Evolutionary conservation across 2,797 vertebrate species (phyloP).

Genomic region (Enteromius argenteus): DNA sequence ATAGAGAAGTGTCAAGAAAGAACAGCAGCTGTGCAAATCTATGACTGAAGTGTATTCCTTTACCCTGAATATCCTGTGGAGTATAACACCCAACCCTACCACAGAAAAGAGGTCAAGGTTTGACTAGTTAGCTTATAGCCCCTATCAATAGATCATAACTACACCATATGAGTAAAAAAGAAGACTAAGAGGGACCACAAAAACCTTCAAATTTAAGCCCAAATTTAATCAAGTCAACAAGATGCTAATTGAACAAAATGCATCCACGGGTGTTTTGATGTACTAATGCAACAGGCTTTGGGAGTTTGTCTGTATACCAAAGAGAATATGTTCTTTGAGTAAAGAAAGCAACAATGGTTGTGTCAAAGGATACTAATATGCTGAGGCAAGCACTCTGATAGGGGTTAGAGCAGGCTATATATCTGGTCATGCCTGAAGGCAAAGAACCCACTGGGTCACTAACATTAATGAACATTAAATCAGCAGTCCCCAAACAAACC

Average conservation of each 20-base stretch:
- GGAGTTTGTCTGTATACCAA: not conserved
- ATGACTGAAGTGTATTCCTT: not conserved
- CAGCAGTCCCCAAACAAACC: constrained; percentile 8
- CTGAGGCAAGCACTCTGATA: constrained; percentile 24
- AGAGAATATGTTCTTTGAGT: not conserved
- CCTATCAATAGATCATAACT: not conserved
- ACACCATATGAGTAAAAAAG: not conserved
- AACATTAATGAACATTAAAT: constrained; percentile 3
- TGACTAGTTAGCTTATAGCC: not conserved
- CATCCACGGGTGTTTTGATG: not conserved
- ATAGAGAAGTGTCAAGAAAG: not conserved
- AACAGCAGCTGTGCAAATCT: not conserved
- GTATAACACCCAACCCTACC: not conserved
- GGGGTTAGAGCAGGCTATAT: not conserved
- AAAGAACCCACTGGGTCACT: not conserved
- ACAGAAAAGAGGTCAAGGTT: constrained; percentile 1
- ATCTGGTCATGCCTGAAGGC: constrained; percentile 38
- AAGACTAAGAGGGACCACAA: not conserved
- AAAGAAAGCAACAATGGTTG: not conserved
- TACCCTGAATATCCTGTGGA: not conserved
- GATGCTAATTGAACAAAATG: not conserved
- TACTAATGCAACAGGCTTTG: constrained; percentile 1
- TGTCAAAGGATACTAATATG: not conserved
- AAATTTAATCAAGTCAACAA: not conserved
- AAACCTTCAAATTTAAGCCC: not conserved